Evolutionary conservation across 2,797 vertebrate genomes (phyloP).

Genomic region (Channallabes apus): DNA sequence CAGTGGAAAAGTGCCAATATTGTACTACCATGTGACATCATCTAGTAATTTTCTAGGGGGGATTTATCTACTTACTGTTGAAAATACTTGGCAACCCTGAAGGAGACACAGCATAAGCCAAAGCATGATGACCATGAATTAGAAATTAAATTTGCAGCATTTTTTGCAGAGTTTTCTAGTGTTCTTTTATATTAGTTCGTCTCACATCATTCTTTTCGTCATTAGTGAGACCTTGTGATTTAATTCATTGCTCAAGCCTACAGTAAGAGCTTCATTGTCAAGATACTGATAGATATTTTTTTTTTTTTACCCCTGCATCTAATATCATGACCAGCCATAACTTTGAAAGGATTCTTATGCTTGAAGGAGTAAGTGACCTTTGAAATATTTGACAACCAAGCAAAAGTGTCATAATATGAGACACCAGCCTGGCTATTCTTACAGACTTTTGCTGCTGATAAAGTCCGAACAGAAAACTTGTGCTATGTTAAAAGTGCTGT

Average conservation of each 20-base stretch:
- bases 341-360: background rate
- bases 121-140: background rate
- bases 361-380: conserved; percentile 32
- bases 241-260: background rate
- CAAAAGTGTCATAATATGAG: conserved; percentile 16
- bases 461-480: background rate
- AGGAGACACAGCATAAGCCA: background rate
- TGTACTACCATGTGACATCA: no score
- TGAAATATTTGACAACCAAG: conserved; percentile 24
- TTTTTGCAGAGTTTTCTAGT: background rate
- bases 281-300: background rate
- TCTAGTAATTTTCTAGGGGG: no score
- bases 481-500: conserved; percentile 5
- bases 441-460: conserved; percentile 1
- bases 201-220: background rate
- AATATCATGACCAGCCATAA: background rate
- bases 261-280: background rate
- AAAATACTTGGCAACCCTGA: no score
- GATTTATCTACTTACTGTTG: no score
- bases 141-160: background rate
- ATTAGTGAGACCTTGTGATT: background rate
- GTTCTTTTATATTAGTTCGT: background rate
- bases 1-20: no score
- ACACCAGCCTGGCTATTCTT: background rate
- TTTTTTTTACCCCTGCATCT: background rate